A percentile compares a stretch with the other conserved stretches of the same genome.
Evolutionary conservation across 2,888 invertebrate genomes (phyloP).

Genomic region (Allygus modestus): DNA sequence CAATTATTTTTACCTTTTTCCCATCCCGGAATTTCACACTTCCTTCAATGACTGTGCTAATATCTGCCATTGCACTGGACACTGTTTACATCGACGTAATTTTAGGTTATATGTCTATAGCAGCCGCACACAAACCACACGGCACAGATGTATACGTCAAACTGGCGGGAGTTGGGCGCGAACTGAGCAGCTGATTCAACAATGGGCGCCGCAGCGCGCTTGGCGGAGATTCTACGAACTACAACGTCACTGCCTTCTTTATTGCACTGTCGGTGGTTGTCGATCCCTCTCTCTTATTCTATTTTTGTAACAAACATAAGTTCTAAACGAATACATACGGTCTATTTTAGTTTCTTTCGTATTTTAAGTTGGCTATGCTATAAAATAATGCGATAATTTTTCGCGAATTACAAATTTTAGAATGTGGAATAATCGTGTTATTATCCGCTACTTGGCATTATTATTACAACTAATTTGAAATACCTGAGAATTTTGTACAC

Average conservation of each 20-base stretch:
- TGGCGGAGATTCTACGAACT: conserved; percentile 9
- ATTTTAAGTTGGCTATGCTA: too few species aligned
- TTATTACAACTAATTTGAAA: too few species aligned
- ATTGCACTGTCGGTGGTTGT: conserved; percentile 50
- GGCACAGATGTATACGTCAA: not conserved
- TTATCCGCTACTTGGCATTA: too few species aligned
- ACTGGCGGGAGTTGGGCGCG: conserved; percentile 23
- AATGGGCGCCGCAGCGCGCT: conserved; percentile 26
- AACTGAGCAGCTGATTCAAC: conserved; percentile 17
- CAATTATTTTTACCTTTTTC: conserved; percentile 89
- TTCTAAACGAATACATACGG: not conserved
- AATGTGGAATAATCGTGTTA: too few species aligned
- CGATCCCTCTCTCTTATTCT: not conserved
- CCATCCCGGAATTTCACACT: conserved; percentile 94
- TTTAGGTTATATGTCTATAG: not conserved
- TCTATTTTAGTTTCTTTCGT: not conserved
- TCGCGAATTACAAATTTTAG: too few species aligned
- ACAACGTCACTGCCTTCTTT: conserved; percentile 51
- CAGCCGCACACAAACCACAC: not conserved
- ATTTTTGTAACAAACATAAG: not conserved
- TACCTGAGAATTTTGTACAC: too few species aligned
- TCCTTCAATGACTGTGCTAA: conserved; percentile 91
- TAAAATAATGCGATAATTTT: too few species aligned
- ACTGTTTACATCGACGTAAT: conserved; percentile 39
- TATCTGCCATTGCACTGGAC: conserved; percentile 82